Base-by-base conservation (phyloP, 37 sponge, comb jelly and placozoan genomes). In the Chondrilla cf. caribensis region DNA sequence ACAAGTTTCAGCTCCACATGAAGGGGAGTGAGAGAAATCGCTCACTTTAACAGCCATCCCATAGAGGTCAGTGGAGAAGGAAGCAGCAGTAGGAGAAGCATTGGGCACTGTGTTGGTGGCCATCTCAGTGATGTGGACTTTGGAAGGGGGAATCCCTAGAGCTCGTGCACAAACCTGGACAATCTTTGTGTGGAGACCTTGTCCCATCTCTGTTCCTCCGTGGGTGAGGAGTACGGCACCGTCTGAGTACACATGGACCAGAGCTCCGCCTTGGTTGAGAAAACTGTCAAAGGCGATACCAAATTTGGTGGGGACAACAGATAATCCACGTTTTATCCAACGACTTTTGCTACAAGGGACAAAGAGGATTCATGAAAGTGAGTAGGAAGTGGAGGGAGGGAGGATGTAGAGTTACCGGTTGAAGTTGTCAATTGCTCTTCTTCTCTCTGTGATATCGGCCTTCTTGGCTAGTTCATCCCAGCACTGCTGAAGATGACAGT, bases 201-300 rank as follows among this genome's bases (percentile, higher is more conserved):
- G 96, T 35, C 96, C 96, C 91, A 95, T 95, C 77, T 95, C 96
- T 54, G 86, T 80, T n/a, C 96, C 96, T 33, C 96, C 96, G 77
- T 95, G 96, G 35, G 89, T 84, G 41, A 95, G 51, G 29, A 92
- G 81, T 3, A 95, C 91, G 43, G 88, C 83, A 28, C 96, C 96
- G 76, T 95, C 96, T 39, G 79, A 88, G 59, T 90, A 87, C 29
- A 92, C 83, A 47, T 85, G 87, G 1, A 95, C 85, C 35, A 95
- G 77, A 21, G 96, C 93, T 42, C 89, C 90, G 38, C 82, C 88
- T 73, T 92, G 88, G 68, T 90, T 85, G 58, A 92, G 38, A 18
- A 15, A 40, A 0, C 59, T 15, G 5, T 86, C 91, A 86, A 92
- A 95, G n/a, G 88, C 84, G 3, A 89, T 70, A 22, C 91, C 90